phyloP scores from a whole-genome alignment of 2,113 vertebrate species.

The Cebidichthys violaceus region DNA sequence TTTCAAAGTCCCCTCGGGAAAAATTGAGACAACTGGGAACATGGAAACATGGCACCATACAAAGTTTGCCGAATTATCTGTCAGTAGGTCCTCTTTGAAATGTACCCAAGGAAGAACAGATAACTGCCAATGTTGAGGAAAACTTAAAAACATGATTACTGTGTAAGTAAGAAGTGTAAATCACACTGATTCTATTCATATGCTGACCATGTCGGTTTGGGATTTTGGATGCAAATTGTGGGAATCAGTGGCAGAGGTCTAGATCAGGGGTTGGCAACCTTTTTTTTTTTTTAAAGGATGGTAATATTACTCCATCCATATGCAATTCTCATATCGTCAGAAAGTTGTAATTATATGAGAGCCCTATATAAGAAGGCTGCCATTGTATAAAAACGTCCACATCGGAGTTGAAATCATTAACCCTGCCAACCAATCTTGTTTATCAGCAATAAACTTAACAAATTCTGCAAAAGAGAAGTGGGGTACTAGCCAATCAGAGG shows the following conservation, averaged over 20 bases:
- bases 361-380: neutral
- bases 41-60: neutral
- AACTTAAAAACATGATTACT: neutral
- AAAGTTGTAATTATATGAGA: neutral
- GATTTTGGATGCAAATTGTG: neutral
- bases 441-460: neutral
- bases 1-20: neutral
- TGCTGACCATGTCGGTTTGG: neutral
- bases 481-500: neutral
- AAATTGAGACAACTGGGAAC: neutral
- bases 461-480: neutral
- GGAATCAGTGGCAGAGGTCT: neutral
- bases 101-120: neutral
- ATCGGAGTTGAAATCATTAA: too few relatives aligned
- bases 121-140: neutral
- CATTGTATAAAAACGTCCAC: neutral
- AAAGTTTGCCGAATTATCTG: neutral
- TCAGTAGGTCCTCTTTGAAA: neutral
- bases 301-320: neutral
- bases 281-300: too few relatives aligned
- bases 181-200: neutral
- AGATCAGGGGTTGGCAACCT: too few relatives aligned
- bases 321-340: neutral
- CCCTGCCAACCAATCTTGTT: neutral
- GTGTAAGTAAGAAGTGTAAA: too few relatives aligned